Evolutionary conservation across 2,888 invertebrate genomes (phyloP), one percentile per base, ranked within the genome.

Genomic region (Prenolepis imparis): DNA sequence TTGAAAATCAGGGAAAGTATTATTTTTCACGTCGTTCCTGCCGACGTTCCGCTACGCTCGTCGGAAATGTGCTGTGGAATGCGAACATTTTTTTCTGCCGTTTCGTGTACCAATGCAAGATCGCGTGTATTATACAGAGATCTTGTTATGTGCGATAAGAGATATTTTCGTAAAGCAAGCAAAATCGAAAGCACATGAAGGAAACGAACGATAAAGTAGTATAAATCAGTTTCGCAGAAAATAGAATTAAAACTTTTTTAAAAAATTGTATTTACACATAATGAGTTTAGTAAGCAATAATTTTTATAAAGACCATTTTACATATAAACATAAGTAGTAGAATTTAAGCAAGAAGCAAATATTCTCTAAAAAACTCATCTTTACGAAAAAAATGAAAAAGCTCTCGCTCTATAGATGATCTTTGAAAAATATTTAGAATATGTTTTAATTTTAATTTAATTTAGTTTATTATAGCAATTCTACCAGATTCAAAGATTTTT

Each of bases 21-120:
- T 78, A 57, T 78, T 78, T 70, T 44, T 78, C 70, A 32, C 57
- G 11, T 68, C 18, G 44, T 52, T 75, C n/a, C 67, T 32, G 32
- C 4, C 57, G 41, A 21, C 41, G 57, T 70, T 63, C n/a, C 78
- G 41, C 70, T 6, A 32, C n/a, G 66, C 28, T 39, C 15, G 70
- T 78, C 32, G 57, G 32, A 70, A 70, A 78, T 55, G n/a, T 32
- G 32, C 57, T 52, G 57, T 44, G 57, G 15, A 78, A 78, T 39
- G 36, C 18, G 64, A 77, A 41, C 32, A 8, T 75, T 55, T 52
- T 66, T 6, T 52, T 36, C 11, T n/a, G 52, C 12, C 28, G 18
- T 1, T 64, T 55, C 52, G 36, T n/a, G 24, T 39, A 67, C 21
- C 18, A 32, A 63, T 63, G 21, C 64, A 18, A 64, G 21, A 48